A percentile compares a stretch with the other conserved stretches of the same genome.
Conservation (phyloP, 2,888 invertebrate genomes). For the Tipula vernalis region DNA sequence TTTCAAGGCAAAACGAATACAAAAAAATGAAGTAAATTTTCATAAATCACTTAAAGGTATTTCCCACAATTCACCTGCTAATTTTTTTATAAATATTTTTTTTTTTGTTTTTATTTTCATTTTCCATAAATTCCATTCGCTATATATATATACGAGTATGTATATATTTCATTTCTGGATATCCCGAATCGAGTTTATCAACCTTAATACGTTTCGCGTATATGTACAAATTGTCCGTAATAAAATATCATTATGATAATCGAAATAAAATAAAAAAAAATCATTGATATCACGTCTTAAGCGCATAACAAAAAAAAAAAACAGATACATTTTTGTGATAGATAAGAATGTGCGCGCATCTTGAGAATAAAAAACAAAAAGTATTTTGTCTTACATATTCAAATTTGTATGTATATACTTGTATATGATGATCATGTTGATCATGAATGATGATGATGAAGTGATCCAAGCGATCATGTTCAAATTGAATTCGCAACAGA, state of each 20-base stretch:
- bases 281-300: conserved; percentile 9
- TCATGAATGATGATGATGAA: conserved; percentile 6
- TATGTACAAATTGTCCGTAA: neutral
- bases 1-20: neutral
- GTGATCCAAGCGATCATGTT: conserved; percentile 10
- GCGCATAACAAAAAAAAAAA: neutral
- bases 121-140: conserved; percentile 4
- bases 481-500: conserved; percentile 9
- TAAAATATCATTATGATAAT: neutral
- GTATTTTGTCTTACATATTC: neutral
- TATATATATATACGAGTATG: too few species aligned
- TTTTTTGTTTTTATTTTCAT: neutral
- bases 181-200: neutral
- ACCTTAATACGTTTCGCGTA: neutral
- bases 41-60: conserved; percentile 4
- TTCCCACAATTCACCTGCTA: conserved; percentile 4
- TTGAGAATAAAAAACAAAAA: neutral
- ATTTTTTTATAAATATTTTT: neutral
- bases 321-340: neutral
- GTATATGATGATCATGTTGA: neutral
- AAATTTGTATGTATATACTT: neutral
- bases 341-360: neutral
- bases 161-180: neutral
- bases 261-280: neutral
- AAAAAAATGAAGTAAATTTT: neutral